Evolutionary conservation across 2,888 invertebrate species (phyloP), one percentile per base, ranked within the genome.

Genomic region (Tanypteryx hageni): DNA sequence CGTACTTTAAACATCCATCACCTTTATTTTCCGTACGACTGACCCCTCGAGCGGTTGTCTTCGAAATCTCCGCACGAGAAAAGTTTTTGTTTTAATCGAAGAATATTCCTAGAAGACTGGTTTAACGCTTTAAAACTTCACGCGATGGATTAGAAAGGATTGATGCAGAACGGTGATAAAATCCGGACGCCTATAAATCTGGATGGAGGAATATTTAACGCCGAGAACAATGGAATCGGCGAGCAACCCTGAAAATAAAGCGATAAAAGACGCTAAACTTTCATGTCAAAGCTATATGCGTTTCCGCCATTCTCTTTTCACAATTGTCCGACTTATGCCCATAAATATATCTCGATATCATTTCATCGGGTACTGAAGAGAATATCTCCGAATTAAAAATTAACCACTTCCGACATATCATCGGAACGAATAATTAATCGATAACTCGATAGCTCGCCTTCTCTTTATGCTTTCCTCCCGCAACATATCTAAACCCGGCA

Each of bases 191-290:
- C 76, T 27, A 22, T 76, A 76, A 76, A 76, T 76, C 89, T 31
- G 31, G 14, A 59, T 18, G 44, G 31, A 44, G 89, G 89, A 31
- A 89, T 44, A 44, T 16, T 27, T 4, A 18, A 13, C 27, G 31
- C 13, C 9, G 89, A 64, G 44, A 89, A 89, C 89, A 89, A 89
- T 89, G 64, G 89, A 89, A 89, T 44, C 9, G 59, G 16, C n/a
- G 31, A 7, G 31, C 64, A 64, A 64, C 89, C 31, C 31, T 89
- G 89, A 89, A 64, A 64, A 44, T 61, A 44, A 64, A 76, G 22
- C 76, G 76, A 76, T 76, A 22, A 44, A 76, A 76, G 76, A 27
- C 76, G 76, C 76, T 27, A 76, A 76, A 76, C 22, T 76, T 76
- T 22, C 76, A 13, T 22, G 76, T 76, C 76, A 76, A 27, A 27